These are phyloP conservation scores for Corythoichthys intestinalis DNA, from an alignment of 2,113 vertebrate species.

Conservation along the genomic window DNA sequence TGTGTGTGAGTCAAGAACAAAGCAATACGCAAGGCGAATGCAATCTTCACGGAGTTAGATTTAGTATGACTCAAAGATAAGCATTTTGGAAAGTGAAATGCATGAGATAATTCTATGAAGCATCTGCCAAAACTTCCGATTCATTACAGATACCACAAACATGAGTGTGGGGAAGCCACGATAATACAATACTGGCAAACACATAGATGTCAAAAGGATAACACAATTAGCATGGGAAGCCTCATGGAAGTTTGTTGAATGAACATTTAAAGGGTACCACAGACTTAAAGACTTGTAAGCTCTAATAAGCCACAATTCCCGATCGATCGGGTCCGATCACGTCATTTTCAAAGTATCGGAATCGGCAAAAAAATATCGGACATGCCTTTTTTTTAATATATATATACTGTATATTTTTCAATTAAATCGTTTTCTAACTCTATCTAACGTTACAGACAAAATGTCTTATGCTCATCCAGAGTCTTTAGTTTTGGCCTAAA, in stretches of 20 bases:
- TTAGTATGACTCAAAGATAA: constrained; percentile 47
- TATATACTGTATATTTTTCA: too few species aligned
- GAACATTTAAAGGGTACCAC: background rate
- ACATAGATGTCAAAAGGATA: constrained; percentile 25
- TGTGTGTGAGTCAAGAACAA: constrained; percentile 53
- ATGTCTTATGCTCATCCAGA: too few species aligned
- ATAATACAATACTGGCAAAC: constrained; percentile 33
- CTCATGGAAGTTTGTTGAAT: constrained; percentile 42
- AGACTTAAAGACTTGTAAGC: background rate
- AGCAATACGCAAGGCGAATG: constrained; percentile 64
- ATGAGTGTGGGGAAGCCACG: constrained; percentile 31
- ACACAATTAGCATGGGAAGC: constrained; percentile 41
- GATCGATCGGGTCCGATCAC: too few species aligned
- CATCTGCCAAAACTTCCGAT: constrained; percentile 52
- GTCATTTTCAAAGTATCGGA: too few species aligned
- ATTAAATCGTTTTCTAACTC: too few species aligned
- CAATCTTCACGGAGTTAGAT: constrained; percentile 55
- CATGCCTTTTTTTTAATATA: too few species aligned
- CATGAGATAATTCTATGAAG: constrained; percentile 40
- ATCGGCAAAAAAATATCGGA: too few species aligned
- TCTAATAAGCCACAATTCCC: too few species aligned
- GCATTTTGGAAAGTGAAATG: constrained; percentile 47
- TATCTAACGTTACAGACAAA: too few species aligned
- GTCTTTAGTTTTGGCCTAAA: too few species aligned
- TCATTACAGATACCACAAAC: constrained; percentile 51